Evolutionary conservation across 2,888 invertebrate species (phyloP).

Genomic region (Orchesellides sinensis): DNA sequence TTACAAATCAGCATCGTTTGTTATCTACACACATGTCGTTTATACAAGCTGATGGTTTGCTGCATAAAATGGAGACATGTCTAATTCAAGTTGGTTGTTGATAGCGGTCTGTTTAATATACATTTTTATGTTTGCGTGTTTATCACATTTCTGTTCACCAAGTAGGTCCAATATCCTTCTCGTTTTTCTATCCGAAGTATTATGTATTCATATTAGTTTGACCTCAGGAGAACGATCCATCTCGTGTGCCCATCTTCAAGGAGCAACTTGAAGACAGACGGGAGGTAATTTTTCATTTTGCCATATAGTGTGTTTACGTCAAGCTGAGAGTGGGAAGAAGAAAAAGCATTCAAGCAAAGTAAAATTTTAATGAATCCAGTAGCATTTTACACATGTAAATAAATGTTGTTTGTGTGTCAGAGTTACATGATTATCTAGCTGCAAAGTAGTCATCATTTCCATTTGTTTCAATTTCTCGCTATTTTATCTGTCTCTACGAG

Average conservation of each 20-base stretch:
- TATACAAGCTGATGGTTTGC: not conserved
- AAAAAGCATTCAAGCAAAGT: not conserved
- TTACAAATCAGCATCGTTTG: no score
- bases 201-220: conserved; percentile 30
- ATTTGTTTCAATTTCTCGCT: not conserved
- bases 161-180: conserved; percentile 11
- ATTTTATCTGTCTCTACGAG: no score
- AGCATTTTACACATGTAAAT: not conserved
- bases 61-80: conserved; percentile 48
- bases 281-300: conserved; percentile 54
- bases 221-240: conserved; percentile 43
- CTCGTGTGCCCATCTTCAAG: conserved; percentile 22
- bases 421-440: not conserved
- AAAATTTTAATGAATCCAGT: conserved; percentile 7
- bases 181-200: not conserved
- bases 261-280: conserved; percentile 47
- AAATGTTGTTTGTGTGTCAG: not conserved
- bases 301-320: conserved; percentile 47
- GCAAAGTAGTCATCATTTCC: not conserved
- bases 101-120: not conserved
- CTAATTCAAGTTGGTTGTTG: not conserved
- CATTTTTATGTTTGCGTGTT: conserved; percentile 37
- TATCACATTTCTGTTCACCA: conserved; percentile 25
- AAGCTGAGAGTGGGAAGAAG: conserved; percentile 1
- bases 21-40: not conserved